Evolutionary conservation across 2,888 invertebrate genomes (phyloP), one percentile per base, ranked within the genome.

Genomic region (Oxycera nigricornis): DNA sequence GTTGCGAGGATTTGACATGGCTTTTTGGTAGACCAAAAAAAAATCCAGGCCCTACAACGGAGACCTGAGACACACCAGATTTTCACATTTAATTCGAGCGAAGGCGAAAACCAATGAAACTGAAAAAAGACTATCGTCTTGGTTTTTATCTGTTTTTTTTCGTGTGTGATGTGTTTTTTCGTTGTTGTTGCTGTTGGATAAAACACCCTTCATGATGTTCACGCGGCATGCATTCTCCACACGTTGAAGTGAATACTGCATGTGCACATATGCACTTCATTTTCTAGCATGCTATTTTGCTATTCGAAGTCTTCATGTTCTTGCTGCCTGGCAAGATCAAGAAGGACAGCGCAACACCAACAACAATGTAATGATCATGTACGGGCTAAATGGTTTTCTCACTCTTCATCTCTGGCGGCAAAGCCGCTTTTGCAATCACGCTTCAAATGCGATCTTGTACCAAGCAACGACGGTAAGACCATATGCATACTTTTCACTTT

Each of bases 321-420:
- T 46, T 46, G 46, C 17, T 46, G 46, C 2, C 14, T 3, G 4
- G 6, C 14, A 46, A 7, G 46, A 17, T 11, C 55, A 55, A 55
- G 9, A 55, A 55, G 22, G 24, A 55, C 24, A 55, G 24, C 55
- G 11, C 6, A 35, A 35, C 55, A 28, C 9, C 59, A 59, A 7
- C 9, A 26, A 17, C 30, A 59, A 59, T 30, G 30, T 65, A 65
- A 70, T 70, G 55, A 70, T 70, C 35, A 52, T 50, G 50, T 52
- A 70, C 2, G n/a, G 17, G 55, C 11, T 70, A 55, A 70, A 52
- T 31, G 70, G 28, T 70, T 68, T 70, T 70, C 52, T 52, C 70
- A 70, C 70, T 52, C 14, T 70, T 52, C 55, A 65, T 65, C 24
- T 65, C 24, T 3, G 65, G 14, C 41, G 41, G 39, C 20, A 65